Conservation (phyloP, 2,888 invertebrate genomes). For the Torymus aiolomorphi region DNA sequence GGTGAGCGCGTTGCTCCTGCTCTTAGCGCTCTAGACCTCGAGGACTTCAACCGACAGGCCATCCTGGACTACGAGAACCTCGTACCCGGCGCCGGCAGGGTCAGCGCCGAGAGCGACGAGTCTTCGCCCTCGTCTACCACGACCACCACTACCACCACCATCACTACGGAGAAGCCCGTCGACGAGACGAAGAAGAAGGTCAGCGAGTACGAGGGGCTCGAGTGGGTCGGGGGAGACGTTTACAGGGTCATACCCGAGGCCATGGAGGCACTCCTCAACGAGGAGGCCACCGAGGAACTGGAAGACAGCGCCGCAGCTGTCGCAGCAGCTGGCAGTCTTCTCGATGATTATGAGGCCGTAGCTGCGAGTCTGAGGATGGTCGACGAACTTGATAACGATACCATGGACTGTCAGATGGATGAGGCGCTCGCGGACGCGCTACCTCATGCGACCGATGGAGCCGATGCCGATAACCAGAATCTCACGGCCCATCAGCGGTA, state of each 20-base stretch:
- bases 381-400: constrained; percentile 61
- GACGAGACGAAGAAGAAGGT: constrained; percentile 35
- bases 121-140: too few relatives aligned
- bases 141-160: too few relatives aligned
- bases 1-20: constrained; percentile 10
- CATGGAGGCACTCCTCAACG: constrained; percentile 64
- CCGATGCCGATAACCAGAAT: constrained; percentile 61
- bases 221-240: constrained; percentile 73
- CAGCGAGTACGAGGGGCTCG: constrained; percentile 70
- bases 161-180: too few relatives aligned
- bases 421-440: constrained; percentile 49
- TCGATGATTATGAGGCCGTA: constrained; percentile 59
- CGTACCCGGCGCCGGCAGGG: constrained; percentile 48
- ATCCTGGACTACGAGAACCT: constrained; percentile 70
- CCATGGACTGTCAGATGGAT: constrained; percentile 60
- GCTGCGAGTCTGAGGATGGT: constrained; percentile 57
- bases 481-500: constrained; percentile 67
- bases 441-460: constrained; percentile 56
- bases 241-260: constrained; percentile 72
- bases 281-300: constrained; percentile 61
- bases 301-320: constrained; percentile 54
- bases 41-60: constrained; percentile 69
- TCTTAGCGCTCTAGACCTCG: constrained; percentile 60
- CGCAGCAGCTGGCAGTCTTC: neutral
- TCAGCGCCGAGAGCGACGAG: neutral